These are phyloP conservation scores for Megamerina dolium DNA, from an alignment of 2,888 invertebrate species.

Conservation along the genomic window DNA sequence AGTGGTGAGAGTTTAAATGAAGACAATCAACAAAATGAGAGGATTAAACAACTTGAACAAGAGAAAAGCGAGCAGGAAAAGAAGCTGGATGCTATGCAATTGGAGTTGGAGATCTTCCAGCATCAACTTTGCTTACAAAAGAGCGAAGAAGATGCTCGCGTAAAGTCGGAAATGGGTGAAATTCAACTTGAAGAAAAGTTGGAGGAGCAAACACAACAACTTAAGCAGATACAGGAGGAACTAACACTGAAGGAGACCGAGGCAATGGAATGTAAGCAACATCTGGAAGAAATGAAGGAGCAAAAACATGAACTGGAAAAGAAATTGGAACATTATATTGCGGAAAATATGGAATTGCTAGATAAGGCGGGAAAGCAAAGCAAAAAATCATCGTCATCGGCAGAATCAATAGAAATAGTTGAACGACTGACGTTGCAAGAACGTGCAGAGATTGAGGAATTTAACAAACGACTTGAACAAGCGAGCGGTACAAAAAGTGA, in stretches of 20 bases:
- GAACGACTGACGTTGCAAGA: constrained; percentile 66
- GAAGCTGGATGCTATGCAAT: constrained; percentile 54
- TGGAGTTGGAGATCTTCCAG: constrained; percentile 49
- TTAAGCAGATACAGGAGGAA: constrained; percentile 51
- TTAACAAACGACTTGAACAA: constrained; percentile 52
- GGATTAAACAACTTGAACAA: constrained; percentile 43
- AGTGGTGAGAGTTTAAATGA: neutral
- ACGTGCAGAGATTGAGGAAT: constrained; percentile 63
- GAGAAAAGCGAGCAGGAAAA: constrained; percentile 64
- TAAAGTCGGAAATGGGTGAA: constrained; percentile 71
- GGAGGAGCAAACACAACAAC: constrained; percentile 47
- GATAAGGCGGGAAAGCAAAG: constrained; percentile 69
- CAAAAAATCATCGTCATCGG: constrained; percentile 64
- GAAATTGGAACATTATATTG: constrained; percentile 61
- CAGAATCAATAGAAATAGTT: constrained; percentile 70
- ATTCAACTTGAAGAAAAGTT: constrained; percentile 75
- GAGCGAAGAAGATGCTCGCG: constrained; percentile 61
- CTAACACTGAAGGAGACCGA: constrained; percentile 53
- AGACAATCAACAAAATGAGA: constrained; percentile 19
- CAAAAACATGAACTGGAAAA: constrained; percentile 58
- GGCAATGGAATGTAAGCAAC: constrained; percentile 49
- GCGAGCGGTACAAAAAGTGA: constrained; percentile 9
- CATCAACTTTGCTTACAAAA: constrained; percentile 47
- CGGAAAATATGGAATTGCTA: constrained; percentile 68
- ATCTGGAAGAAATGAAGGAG: constrained; percentile 49